Evolutionary conservation across 2,797 vertebrate species (phyloP), one percentile per base, ranked within the genome.

Genomic region (Amazona ochrocephala): DNA sequence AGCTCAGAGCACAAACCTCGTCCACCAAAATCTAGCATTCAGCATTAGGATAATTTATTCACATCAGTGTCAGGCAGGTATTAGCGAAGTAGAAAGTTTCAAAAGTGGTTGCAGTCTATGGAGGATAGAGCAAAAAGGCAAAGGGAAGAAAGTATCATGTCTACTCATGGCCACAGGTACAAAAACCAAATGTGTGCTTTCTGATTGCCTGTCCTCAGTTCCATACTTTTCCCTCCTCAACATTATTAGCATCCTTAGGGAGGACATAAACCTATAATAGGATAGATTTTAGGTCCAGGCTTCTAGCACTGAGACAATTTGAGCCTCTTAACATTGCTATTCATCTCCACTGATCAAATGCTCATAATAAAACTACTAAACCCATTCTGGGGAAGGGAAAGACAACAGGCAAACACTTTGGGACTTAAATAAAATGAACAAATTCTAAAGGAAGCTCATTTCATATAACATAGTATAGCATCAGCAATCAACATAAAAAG

Each of bases 401-500:
- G 30, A 77, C 22, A 91, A 75, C 29, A 84, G 39, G 29, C 53
- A 91, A 91, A 82, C 15, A 42, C 50, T 84, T 39, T 32, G 24
- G 5, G 44, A 75, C 20, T 89, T 77, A 68, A 78, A 84, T 6
- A 76, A 85, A 66, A 83, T 66, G 23, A 85, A 17, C 6, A 67
- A 37, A 95, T 87, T 95, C 65, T 92, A 95, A 67, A 70, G 41
- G 44, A 87, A 89, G 32, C 64, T 92, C 21, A 65, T 92, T 94
- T 78, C 67, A 78, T 65, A 71, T 67, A 95, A 90, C 60, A 62
- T 29, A 93, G 72, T 44, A 66, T 81, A 88, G 93, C 74, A 71
- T 76, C 62, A 84, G 73, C 96, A 97, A 97, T 97, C 97, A 37
- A 37, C 37, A 37, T 37, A 37, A 37, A 37, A 37, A 37, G 37